Conservation (phyloP, 2,888 invertebrate species). For the Drosophila cracens region DNA sequence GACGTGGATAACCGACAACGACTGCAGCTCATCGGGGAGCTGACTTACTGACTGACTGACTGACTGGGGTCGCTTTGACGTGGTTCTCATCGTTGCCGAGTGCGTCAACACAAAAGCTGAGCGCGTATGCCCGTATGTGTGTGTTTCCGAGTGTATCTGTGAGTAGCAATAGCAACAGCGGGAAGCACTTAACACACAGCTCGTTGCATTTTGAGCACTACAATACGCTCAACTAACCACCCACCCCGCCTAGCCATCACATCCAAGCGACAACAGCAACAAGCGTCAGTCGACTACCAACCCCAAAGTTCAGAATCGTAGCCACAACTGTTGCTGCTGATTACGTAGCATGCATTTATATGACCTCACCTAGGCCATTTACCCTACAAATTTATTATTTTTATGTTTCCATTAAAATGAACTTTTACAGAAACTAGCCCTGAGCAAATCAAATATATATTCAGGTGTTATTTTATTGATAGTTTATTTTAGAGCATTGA, state of each 20-base stretch:
- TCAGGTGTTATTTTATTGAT: neutral
- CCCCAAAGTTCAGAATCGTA: slow-evolving; percentile 14
- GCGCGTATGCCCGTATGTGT: slow-evolving; percentile 35
- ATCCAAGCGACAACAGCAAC: neutral
- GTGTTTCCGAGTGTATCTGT: slow-evolving; percentile 38
- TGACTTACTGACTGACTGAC: slow-evolving; percentile 1
- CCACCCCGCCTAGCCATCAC: neutral
- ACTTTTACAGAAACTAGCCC: neutral
- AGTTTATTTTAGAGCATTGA: neutral
- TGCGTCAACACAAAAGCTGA: slow-evolving; percentile 73
- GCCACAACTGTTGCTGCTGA: slow-evolving; percentile 71
- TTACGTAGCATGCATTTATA: slow-evolving; percentile 30
- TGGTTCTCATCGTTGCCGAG: slow-evolving; percentile 46
- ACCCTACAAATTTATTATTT: neutral
- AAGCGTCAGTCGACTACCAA: slow-evolving; percentile 4
- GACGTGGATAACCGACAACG: slow-evolving; percentile 20
- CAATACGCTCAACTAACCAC: slow-evolving; percentile 44
- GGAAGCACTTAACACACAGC: slow-evolving; percentile 56
- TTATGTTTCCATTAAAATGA: neutral
- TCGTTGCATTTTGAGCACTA: slow-evolving; percentile 65
- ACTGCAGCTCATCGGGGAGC: slow-evolving; percentile 28
- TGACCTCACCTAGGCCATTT: slow-evolving; percentile 2
- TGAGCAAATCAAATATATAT: neutral
- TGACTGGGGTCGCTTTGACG: slow-evolving; percentile 34
- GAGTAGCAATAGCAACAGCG: slow-evolving; percentile 52